Percentiles rank a stretch among this genome's conserved stretches.
Evolutionary conservation across 2,797 vertebrate species (phyloP).

Genomic region (Clarias fuscus): DNA sequence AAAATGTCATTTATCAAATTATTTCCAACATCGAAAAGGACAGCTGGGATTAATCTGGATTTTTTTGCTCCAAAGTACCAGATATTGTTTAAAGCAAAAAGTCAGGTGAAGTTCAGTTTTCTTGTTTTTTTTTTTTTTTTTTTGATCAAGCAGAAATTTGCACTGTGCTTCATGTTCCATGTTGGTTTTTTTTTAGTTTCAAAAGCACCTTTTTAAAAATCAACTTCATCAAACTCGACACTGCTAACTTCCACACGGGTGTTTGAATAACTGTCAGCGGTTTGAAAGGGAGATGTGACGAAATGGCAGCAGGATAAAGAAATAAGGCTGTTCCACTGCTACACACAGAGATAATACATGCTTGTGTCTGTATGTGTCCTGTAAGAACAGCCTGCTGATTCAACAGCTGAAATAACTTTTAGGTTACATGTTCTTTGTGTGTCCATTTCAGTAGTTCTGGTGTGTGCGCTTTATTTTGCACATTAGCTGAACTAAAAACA

Average conservation of each 20-base stretch:
- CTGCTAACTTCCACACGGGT: background rate
- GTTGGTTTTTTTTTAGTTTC: background rate
- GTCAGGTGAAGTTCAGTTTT: background rate
- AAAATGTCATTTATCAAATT: slow-evolving; percentile 66
- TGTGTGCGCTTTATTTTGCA: background rate
- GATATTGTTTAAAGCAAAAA: slow-evolving; percentile 25
- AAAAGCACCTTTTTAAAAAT: slow-evolving; percentile 10
- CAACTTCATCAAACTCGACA: slow-evolving; percentile 7
- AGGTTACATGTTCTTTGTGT: background rate
- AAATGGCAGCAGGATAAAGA: background rate
- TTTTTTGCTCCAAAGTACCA: background rate
- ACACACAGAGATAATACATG: background rate
- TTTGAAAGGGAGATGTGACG: background rate
- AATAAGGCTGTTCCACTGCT: background rate
- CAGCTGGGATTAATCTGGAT: slow-evolving; percentile 48
- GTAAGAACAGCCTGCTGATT: background rate
- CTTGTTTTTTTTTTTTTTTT: background rate
- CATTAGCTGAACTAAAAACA: slow-evolving; percentile 14
- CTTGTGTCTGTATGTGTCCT: background rate
- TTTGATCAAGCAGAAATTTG: background rate
- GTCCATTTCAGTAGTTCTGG: background rate
- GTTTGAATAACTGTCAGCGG: background rate
- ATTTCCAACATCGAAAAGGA: slow-evolving; percentile 49
- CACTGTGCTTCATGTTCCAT: background rate
- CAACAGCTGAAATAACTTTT: background rate